phyloP scores from a whole-genome alignment of 1,140 invertebrate genomes.

The Plectus sambesii region DNA sequence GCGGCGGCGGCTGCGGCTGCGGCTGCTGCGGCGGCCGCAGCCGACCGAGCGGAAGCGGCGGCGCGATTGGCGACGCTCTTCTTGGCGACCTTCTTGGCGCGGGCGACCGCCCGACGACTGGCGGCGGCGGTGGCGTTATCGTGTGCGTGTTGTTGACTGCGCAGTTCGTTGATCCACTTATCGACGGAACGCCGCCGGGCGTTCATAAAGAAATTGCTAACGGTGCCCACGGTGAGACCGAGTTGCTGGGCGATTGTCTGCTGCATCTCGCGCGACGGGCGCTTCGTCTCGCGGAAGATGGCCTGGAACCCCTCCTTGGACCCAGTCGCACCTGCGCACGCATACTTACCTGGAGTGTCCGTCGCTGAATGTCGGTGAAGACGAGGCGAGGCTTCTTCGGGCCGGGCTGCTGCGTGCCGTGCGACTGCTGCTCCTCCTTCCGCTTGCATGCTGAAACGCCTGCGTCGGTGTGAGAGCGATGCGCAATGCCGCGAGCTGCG shows the following conservation, averaged over 20 bases:
- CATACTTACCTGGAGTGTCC: conserved; percentile 98
- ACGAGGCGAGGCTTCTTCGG: conserved; percentile 98
- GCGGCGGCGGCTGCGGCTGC: too few species aligned
- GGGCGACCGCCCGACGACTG: too few species aligned
- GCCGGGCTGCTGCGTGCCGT: conserved; percentile 12
- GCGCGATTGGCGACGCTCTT: too few species aligned
- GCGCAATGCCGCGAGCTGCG: conserved; percentile 1
- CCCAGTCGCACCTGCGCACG: too few species aligned
- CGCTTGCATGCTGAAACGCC: conserved; percentile 84
- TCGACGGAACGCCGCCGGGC: conserved; percentile 88
- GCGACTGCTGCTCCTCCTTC: conserved; percentile 72
- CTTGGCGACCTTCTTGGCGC: too few species aligned
- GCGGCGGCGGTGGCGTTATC: too few species aligned
- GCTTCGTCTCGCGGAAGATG: conserved; percentile 77
- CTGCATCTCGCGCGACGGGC: conserved; percentile 98
- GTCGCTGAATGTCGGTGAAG: conserved; percentile 98
- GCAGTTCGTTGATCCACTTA: conserved; percentile 98
- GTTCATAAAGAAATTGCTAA: conserved; percentile 99
- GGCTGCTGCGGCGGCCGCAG: too few species aligned
- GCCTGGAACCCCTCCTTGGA: too few species aligned
- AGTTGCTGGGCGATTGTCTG: conserved; percentile 92
- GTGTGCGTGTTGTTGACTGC: too few species aligned
- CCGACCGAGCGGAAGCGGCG: too few species aligned
- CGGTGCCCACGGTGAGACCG: conserved; percentile 88
- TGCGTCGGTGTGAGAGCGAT: conserved; percentile 35